Conservation (phyloP, 2,888 invertebrate genomes). For the Tricholauxania praeusta region DNA sequence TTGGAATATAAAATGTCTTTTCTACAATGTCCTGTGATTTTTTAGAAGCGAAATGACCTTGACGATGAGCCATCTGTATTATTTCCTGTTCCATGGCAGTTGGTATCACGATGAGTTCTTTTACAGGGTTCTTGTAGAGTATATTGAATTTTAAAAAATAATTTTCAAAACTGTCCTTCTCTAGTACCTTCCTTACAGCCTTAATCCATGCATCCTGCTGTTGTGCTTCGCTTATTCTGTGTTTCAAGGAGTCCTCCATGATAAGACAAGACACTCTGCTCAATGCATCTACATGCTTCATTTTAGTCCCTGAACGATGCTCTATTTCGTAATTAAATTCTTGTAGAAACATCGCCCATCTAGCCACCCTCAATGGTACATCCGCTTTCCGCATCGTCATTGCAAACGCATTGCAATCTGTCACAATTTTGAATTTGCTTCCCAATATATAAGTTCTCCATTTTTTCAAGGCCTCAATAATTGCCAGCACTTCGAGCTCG, state of each 20-base stretch:
- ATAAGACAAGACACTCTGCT: slow-evolving; percentile 13
- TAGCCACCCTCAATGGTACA: slow-evolving; percentile 31
- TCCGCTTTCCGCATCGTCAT: slow-evolving; percentile 42
- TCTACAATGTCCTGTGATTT: background rate
- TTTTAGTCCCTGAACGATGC: slow-evolving; percentile 30
- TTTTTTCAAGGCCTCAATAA: slow-evolving; percentile 43
- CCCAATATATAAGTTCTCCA: slow-evolving; percentile 53
- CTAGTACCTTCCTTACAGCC: slow-evolving; percentile 26
- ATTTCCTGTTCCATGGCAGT: background rate
- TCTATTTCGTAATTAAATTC: slow-evolving; percentile 34
- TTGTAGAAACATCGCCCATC: slow-evolving; percentile 38
- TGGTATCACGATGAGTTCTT: slow-evolving; percentile 8
- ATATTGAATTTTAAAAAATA: background rate
- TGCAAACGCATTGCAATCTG: slow-evolving; percentile 56
- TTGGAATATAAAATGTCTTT: background rate
- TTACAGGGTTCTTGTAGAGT: too few relatives aligned
- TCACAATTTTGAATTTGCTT: slow-evolving; percentile 37
- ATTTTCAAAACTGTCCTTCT: slow-evolving; percentile 19
- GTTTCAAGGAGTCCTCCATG: slow-evolving; percentile 15
- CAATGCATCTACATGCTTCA: slow-evolving; percentile 38
- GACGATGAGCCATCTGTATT: slow-evolving; percentile 4
- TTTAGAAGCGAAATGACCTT: background rate
- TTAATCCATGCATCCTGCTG: slow-evolving; percentile 21
- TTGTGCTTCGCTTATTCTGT: slow-evolving; percentile 29
- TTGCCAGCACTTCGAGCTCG: slow-evolving; percentile 46